These are phyloP conservation scores for Hymenochirus boettgeri DNA, from an alignment of 2,113 vertebrate species.

Conservation along the genomic window DNA sequence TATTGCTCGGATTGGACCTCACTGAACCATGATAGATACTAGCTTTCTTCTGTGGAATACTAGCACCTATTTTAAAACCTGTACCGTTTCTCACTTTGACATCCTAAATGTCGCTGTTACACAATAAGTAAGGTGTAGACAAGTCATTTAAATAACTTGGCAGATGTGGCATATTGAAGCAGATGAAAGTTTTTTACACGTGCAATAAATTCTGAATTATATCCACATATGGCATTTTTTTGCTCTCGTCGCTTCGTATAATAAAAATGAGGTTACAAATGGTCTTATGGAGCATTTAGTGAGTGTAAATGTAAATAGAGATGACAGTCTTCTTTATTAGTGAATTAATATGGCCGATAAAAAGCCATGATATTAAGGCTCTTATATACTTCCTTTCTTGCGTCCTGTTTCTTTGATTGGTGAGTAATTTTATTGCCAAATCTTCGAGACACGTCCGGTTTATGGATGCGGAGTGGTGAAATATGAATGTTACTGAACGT, in stretches of 20 bases:
- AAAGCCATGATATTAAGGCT: neutral
- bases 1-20: conserved; percentile 10
- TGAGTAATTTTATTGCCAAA: no score
- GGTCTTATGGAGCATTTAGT: conserved; percentile 17
- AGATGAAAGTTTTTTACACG: conserved; percentile 24
- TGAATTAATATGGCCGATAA: conserved; percentile 28
- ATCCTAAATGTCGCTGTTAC: conserved; percentile 30
- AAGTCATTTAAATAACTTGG: conserved; percentile 37
- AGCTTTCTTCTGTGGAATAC: conserved; percentile 18
- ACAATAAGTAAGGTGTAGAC: conserved; percentile 40
- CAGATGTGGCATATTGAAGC: conserved; percentile 33
- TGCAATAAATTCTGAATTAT: conserved; percentile 36
- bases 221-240: conserved; percentile 34
- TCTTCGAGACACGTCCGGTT: no score
- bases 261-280: conserved; percentile 32
- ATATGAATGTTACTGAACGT: no score
- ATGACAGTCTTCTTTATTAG: conserved; percentile 33
- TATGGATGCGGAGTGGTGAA: no score
- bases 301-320: conserved; percentile 35
- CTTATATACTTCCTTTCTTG: neutral
- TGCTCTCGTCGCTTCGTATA: conserved; percentile 30
- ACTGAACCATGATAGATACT: conserved; percentile 22
- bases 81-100: conserved; percentile 34
- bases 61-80: conserved; percentile 18
- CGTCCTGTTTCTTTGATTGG: no score